Conservation (phyloP, 2,113 vertebrate species). For the Alosa alosa region DNA sequence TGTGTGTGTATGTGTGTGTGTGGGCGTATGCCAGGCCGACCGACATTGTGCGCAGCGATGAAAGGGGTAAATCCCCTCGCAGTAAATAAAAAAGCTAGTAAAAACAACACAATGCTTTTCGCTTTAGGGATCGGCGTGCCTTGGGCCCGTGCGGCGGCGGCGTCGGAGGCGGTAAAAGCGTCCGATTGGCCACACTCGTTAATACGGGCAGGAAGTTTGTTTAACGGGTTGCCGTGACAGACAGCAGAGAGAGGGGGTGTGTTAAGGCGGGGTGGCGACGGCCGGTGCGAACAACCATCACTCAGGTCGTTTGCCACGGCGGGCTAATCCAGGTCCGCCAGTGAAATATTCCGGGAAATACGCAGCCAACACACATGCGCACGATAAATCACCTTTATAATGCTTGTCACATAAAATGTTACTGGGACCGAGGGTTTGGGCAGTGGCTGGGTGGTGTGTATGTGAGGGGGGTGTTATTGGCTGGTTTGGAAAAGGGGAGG, state of each 20-base stretch:
- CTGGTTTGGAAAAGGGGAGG: background rate
- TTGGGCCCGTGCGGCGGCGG: background rate
- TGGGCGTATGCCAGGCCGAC: background rate
- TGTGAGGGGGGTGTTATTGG: background rate
- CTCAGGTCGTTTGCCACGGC: slow-evolving; percentile 58
- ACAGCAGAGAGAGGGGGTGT: background rate
- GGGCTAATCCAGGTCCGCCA: slow-evolving; percentile 51
- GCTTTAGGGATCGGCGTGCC: slow-evolving; percentile 34
- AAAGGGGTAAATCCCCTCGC: slow-evolving; percentile 41
- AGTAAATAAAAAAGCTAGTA: slow-evolving; percentile 53
- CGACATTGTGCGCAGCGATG: slow-evolving; percentile 29
- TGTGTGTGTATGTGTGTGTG: background rate
- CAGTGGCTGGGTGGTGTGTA: background rate
- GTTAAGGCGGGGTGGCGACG: background rate
- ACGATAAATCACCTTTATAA: slow-evolving; percentile 75
- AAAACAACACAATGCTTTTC: slow-evolving; percentile 47
- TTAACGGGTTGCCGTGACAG: slow-evolving; percentile 48
- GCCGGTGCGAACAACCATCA: slow-evolving; percentile 54
- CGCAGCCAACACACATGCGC: slow-evolving; percentile 64
- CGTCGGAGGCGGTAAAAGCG: slow-evolving; percentile 41
- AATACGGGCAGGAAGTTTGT: slow-evolving; percentile 66
- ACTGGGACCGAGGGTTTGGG: slow-evolving; percentile 58
- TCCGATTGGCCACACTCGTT: slow-evolving; percentile 57
- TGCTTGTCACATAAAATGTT: slow-evolving; percentile 77
- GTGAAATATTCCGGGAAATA: slow-evolving; percentile 66